These are phyloP conservation scores for Tretioscincus oriximinensis DNA, from an alignment of 2,113 vertebrate species.

Conservation along the genomic window DNA sequence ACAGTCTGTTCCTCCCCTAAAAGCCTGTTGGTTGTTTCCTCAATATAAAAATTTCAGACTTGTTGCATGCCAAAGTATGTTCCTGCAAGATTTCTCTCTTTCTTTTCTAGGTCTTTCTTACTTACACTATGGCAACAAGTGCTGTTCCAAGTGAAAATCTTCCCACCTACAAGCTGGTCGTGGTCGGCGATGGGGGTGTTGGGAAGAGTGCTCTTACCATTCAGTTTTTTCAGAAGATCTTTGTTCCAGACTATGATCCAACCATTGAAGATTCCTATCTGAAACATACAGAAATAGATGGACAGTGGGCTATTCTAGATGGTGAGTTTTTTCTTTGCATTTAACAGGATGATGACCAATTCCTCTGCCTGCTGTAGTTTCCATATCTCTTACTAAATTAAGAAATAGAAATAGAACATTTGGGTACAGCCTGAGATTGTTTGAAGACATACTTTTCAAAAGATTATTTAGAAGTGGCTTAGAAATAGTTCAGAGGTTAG, in stretches of 20 bases:
- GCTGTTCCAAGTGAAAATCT: conserved; percentile 97
- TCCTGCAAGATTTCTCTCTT: conserved; percentile 39
- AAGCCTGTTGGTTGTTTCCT: not conserved
- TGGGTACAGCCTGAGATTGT: too few species aligned
- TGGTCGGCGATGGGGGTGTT: conserved; percentile 96
- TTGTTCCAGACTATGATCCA: conserved; percentile 97
- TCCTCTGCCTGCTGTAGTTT: not conserved
- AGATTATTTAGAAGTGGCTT: too few species aligned
- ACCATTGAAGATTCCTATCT: conserved; percentile 99
- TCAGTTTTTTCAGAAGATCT: conserved; percentile 99
- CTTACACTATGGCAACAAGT: conserved; percentile 89
- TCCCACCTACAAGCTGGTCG: conserved; percentile 96
- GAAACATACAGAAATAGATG: conserved; percentile 97
- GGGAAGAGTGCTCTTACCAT: conserved; percentile 98
- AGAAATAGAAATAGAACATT: too few species aligned
- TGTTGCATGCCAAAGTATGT: not conserved
- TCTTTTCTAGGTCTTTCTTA: conserved; percentile 76
- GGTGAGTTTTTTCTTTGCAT: conserved; percentile 73
- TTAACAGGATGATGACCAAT: not conserved
- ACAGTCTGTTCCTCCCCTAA: not conserved
- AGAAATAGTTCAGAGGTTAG: too few species aligned
- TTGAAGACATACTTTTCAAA: too few species aligned
- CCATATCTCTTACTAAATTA: not conserved
- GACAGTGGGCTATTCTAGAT: conserved; percentile 97
- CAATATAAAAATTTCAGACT: not conserved